Conservation (phyloP, 2,888 invertebrate species). For the Drosophila longiperda region DNA sequence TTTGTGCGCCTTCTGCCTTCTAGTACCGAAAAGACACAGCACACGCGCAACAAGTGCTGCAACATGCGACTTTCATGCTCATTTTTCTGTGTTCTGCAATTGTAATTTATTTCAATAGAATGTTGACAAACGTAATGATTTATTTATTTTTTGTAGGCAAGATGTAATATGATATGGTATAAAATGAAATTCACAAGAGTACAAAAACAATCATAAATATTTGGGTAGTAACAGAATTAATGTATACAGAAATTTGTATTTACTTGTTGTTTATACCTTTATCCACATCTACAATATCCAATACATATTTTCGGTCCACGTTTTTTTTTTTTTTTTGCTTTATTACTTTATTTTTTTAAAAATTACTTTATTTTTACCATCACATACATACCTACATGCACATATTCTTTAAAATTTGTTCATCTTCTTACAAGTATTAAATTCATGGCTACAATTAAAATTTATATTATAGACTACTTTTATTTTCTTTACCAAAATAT, state of each 20-base stretch:
- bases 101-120: conserved; percentile 14
- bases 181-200: not conserved
- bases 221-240: not conserved
- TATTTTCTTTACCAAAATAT: conserved; percentile 38
- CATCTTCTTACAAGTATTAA: conserved; percentile 65
- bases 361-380: conserved; percentile 58
- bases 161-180: not conserved
- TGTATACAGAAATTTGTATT: not conserved
- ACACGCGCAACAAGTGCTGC: conserved; percentile 56
- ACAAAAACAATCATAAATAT: not conserved
- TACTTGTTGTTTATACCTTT: not conserved
- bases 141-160: not conserved
- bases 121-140: not conserved
- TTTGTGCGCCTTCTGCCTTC: conserved; percentile 36
- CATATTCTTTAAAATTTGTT: conserved; percentile 63
- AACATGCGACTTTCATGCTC: not conserved
- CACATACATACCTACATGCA: conserved; percentile 58
- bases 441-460: conserved; percentile 67
- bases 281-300: not conserved
- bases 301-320: not conserved
- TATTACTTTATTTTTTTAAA: conserved; percentile 45
- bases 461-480: conserved; percentile 22
- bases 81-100: not conserved
- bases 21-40: not conserved
- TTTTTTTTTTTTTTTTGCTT: conserved; percentile 1